Evolutionary conservation across 2,113 vertebrate genomes (phyloP), one percentile per base, ranked within the genome.

Genomic region (Apeltes quadracus): DNA sequence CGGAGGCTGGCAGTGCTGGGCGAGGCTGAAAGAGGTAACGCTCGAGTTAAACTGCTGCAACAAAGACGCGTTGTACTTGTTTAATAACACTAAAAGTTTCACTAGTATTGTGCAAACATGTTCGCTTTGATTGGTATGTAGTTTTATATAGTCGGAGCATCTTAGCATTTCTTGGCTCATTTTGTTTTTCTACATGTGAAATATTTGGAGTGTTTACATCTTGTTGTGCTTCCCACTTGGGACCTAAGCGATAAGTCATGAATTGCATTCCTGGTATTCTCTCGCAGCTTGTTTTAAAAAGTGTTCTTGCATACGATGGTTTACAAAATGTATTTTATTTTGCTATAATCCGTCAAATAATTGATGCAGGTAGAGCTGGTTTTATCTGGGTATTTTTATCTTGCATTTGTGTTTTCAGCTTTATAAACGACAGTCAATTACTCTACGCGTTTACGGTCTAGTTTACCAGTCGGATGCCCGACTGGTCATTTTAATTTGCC

Each of bases 1-100:
- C 20, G 69, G 69, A 83, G 36, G 44, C 41, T 6, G 89, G 88
- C 20, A 94, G 90, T 9, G 82, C 78, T 0, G 36, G 75, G 0
- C 70, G 7, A 74, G 23, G 36, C 16, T 39, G 72, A 18, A 72
- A n/a, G 20, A 74, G 82, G 81, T 79, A 82, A 80, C 22, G 1
- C 15, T 23, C 2, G 1, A 18, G 38, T 53, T 50, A 20, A 48
- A 39, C 14, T 5, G 18, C 5, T 1, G 10, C 0, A n/a, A 9
- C 1, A 23, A 46, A 46, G 15, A 38, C 53, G 29, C 4, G 39
- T 4, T 29, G 3, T n/a, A 12, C 5, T 2, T 16, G 6, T 13
- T 16, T 55, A 14, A 32, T 22, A 48, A 48, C 43, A 48, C 8
- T 50, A 13, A 4, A 50, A 34, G 44, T 10, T 22, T 12, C 22